These are phyloP conservation scores for Capra hircus DNA, from an alignment of 2,113 vertebrate species.

Conservation along the genomic window DNA sequence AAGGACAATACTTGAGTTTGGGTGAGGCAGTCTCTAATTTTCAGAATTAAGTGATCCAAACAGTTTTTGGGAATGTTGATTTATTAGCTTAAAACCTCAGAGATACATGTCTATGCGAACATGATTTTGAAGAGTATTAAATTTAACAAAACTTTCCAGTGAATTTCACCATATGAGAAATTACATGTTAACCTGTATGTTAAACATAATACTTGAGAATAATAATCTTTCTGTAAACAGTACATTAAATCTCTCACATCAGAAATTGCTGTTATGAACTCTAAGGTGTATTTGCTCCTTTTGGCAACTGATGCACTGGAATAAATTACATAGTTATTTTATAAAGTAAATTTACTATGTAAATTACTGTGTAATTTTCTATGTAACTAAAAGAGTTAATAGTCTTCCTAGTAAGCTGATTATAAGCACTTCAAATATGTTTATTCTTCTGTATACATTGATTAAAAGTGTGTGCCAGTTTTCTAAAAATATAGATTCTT, in stretches of 20 bases:
- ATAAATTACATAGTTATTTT: background rate
- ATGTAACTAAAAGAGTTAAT: background rate
- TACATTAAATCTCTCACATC: background rate
- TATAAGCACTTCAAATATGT: background rate
- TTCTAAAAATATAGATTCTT: background rate
- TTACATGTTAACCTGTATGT: background rate
- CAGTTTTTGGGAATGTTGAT: background rate
- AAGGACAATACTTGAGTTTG: conserved; percentile 41
- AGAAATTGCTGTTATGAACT: background rate
- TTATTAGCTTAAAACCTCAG: conserved; percentile 44
- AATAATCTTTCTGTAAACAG: background rate
- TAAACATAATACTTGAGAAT: background rate
- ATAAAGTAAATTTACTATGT: background rate
- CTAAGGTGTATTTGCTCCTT: background rate
- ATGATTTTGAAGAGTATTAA: background rate
- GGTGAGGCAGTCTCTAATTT: conserved; percentile 51
- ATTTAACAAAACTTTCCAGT: background rate
- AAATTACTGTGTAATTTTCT: background rate
- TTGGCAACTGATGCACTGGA: background rate
- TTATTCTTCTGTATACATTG: background rate
- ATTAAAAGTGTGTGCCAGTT: background rate
- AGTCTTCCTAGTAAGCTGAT: background rate
- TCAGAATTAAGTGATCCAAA: conserved; percentile 29
- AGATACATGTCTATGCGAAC: background rate
- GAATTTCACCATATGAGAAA: conserved; percentile 11